Percentiles rank a stretch among this genome's conserved stretches.
Conservation (phyloP, 1,140 invertebrate species). For the Hesperophylax magnus region DNA sequence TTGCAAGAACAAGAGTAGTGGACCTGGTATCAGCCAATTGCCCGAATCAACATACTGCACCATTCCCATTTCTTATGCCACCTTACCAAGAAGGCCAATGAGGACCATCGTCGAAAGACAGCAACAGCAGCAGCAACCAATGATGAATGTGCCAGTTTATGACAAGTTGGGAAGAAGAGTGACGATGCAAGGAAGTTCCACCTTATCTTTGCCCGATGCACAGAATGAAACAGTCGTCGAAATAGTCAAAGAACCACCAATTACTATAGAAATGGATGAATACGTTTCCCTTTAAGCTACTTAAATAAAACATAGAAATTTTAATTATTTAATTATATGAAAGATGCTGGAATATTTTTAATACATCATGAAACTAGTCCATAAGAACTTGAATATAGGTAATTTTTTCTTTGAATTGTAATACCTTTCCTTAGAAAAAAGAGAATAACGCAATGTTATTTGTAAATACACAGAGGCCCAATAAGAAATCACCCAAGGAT, state of each 20-base stretch:
- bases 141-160: constrained; percentile 72
- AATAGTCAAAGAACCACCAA: constrained; percentile 49
- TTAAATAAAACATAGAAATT: too few relatives aligned
- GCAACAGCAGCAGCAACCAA: constrained; percentile 60
- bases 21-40: constrained; percentile 62
- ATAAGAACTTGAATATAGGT: too few relatives aligned
- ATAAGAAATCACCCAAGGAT: neutral
- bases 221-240: constrained; percentile 47
- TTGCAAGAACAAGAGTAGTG: constrained; percentile 67
- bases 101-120: constrained; percentile 64
- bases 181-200: constrained; percentile 87
- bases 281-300: constrained; percentile 51
- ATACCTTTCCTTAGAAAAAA: too few relatives aligned
- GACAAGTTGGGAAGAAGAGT: constrained; percentile 92
- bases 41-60: constrained; percentile 58
- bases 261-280: constrained; percentile 56
- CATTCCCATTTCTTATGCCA: constrained; percentile 71
- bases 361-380: too few relatives aligned
- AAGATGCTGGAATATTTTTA: too few relatives aligned
- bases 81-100: constrained; percentile 72
- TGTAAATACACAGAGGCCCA: neutral
- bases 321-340: too few relatives aligned
- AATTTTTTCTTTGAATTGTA: too few relatives aligned
- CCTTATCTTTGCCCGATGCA: constrained; percentile 82
- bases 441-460: neutral